Evolutionary conservation across 1,140 invertebrate genomes (phyloP), one percentile per base, ranked within the genome.

Genomic region (Drosophila bifasciata): DNA sequence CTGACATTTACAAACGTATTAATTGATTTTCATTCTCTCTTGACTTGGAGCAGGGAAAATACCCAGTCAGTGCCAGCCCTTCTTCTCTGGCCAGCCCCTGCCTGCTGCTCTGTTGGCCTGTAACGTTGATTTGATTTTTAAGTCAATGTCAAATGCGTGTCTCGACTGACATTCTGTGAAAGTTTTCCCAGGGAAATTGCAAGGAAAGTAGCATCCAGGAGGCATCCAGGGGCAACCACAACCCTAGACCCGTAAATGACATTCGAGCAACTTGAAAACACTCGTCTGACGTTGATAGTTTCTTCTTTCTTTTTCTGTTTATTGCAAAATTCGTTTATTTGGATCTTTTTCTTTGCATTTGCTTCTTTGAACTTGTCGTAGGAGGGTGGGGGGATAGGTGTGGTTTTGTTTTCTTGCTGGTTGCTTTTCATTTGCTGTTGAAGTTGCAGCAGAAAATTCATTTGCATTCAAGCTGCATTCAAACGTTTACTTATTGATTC

Each of bases 1-100:
- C 64, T 71, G 75, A 61, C 71, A 78, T 78, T 75, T 66, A 64
- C 75, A 71, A 78, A 78, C 61, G 73, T 64, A 81, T 81, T 81
- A 81, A 81, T 81, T 81, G 79, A 79, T 76, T 79, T 81, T 68
- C 76, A 76, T 81, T 81, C 76, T 81, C 76, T 48, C 59, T 19
- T 40, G 40, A 72, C 71, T 63, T 36, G 13, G 32, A 11, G 70
- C 66, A 70, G 25, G 40, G 9, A 8, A 28, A 8, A 16, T 21
- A 0, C 15, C 11, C 25, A 13, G 32, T 36, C 32, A 13, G 32
- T 32, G 28, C 17, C 17, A 41, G 17, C 36, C 17, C 17, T 1
- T 2, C 8, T 2, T 9, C n/a, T 23, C 7, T 8, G 8, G 17
- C 21, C 6, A 13, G 5, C 3, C 7, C 23, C 53, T 51, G 25